These are phyloP conservation scores for Lampris megalopsis DNA, from an alignment of 2,113 vertebrate species.

Conservation along the genomic window DNA sequence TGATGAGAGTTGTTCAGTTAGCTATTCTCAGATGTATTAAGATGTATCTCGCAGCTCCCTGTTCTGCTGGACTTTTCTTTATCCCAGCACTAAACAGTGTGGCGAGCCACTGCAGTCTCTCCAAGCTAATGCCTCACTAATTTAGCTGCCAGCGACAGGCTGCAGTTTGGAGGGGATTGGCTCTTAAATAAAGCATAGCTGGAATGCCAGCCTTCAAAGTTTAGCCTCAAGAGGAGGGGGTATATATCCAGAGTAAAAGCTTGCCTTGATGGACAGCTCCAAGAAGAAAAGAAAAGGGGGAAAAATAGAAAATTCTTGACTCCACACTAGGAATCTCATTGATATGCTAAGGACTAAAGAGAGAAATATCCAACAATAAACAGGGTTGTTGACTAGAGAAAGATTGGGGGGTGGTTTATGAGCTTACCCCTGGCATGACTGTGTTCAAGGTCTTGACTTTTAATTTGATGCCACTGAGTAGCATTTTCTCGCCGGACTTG, in stretches of 20 bases:
- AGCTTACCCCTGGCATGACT: not conserved
- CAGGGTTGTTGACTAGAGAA: constrained; percentile 23
- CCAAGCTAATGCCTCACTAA: constrained; percentile 45
- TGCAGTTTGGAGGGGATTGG: constrained; percentile 65
- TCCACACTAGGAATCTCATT: constrained; percentile 69
- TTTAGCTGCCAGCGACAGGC: constrained; percentile 57
- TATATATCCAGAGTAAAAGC: constrained; percentile 59
- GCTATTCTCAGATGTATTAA: constrained; percentile 25
- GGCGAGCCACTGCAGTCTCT: constrained; percentile 25
- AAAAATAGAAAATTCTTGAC: constrained; percentile 65
- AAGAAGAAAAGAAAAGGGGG: constrained; percentile 64
- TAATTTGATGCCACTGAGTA: constrained; percentile 10
- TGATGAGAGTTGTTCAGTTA: constrained; percentile 46
- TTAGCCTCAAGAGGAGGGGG: constrained; percentile 70
- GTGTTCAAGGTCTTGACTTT: not conserved
- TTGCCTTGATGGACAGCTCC: constrained; percentile 70
- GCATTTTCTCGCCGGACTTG: constrained; percentile 6
- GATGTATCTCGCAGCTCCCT: constrained; percentile 34
- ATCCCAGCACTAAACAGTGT: constrained; percentile 32
- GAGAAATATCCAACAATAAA: constrained; percentile 54
- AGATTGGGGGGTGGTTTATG: constrained; percentile 26
- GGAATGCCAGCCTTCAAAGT: constrained; percentile 77
- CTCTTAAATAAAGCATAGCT: constrained; percentile 77
- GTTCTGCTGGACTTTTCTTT: constrained; percentile 35
- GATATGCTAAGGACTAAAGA: constrained; percentile 58